Evolutionary conservation across 2,797 vertebrate species (phyloP), one percentile per base, ranked within the genome.

Genomic region (Pseudomugil gertrudae): DNA sequence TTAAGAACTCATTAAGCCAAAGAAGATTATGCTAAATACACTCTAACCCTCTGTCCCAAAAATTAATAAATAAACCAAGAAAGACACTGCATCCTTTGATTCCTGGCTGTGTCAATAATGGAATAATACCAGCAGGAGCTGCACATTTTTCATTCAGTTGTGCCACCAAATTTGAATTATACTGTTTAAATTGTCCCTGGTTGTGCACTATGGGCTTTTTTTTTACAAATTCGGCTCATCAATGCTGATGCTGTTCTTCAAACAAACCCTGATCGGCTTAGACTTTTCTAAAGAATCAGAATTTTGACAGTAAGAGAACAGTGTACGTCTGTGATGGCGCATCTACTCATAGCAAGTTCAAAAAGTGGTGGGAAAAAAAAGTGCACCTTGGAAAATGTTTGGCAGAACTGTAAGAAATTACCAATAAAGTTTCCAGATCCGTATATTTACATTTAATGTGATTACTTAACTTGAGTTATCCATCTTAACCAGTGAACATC

Each of bases 1-100:
- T 72, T 64, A 76, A 52, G 59, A 72, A 68, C 51, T 66, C 63
- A 74, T 63, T 75, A 78, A 30, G 47, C 56, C 5, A 9, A 47
- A 29, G 21, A 69, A 68, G 66, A 81, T 60, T 60, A 43, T 57
- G 29, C 50, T 52, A 45, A 69, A 72, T 62, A 35, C 54, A 71
- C 32, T 57, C 5, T 8, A 23, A 33, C 55, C 11, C 24, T 58
- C 61, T 53, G 9, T 63, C 43, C 13, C 48, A 40, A 40, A 19
- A 40, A 40, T 19, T 19, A 40, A 19, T 19, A 10, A 53, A 40
- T 19, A 40, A 19, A 47, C 5, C 2, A 58, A 30, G 55, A 35
- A 9, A 66, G 24, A 53, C 14, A 33, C 9, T 62, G 14, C 24
- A 17, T 6, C 3, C 24, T 5, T 38, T 47, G 14, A 50, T 50